These are phyloP conservation scores for Pachycephala philippinensis DNA, from an alignment of 2,113 vertebrate genomes.

Conservation along the genomic window DNA sequence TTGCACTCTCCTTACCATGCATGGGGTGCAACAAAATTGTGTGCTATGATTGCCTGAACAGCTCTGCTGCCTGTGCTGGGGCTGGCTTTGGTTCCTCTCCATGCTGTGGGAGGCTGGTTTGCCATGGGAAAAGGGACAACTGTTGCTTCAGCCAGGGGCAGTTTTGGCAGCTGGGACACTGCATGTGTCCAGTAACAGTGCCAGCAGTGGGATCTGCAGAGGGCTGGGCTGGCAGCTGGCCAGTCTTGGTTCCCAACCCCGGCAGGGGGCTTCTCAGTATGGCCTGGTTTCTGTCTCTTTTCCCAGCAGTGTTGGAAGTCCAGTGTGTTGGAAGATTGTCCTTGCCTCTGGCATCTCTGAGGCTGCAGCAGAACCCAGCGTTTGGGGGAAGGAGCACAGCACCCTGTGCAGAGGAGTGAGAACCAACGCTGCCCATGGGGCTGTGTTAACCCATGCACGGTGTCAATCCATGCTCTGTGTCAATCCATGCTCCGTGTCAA, in stretches of 20 bases:
- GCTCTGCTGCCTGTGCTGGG: not conserved
- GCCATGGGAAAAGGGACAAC: not conserved
- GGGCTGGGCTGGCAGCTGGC: not conserved
- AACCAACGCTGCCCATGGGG: fast-evolving
- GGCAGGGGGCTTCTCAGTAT: not conserved
- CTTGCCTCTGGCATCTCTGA: not conserved
- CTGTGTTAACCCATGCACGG: not conserved
- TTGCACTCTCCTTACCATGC: not conserved
- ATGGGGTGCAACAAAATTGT: not conserved
- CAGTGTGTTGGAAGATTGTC: not conserved
- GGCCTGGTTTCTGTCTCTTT: not conserved
- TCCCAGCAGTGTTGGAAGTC: not conserved
- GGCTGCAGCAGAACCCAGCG: not conserved
- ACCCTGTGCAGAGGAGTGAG: not conserved
- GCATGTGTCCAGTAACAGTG: not conserved
- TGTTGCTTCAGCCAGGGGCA: not conserved
- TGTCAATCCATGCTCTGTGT: fast-evolving
- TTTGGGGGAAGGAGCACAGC: not conserved
- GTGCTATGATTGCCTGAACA: fast-evolving
- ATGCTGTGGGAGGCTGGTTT: not conserved
- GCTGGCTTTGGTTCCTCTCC: not conserved
- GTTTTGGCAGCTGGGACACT: not conserved
- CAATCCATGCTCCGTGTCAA: fast-evolving
- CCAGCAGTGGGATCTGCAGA: not conserved
- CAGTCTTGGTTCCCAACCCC: not conserved